These are phyloP conservation scores for Coleophora deauratella DNA, from an alignment of 2,888 invertebrate genomes.

Conservation along the genomic window DNA sequence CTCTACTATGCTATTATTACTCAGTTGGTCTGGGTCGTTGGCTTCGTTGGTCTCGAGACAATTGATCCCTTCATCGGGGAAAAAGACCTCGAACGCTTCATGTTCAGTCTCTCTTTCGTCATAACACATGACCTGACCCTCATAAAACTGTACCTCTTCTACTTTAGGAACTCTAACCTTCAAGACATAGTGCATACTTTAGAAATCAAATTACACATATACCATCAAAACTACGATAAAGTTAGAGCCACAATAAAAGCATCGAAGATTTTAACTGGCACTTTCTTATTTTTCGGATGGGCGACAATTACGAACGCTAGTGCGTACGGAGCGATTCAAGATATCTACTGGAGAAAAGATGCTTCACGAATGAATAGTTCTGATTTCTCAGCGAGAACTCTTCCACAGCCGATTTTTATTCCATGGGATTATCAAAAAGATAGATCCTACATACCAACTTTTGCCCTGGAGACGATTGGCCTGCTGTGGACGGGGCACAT, in stretches of 20 bases:
- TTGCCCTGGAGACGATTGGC: constrained; percentile 52
- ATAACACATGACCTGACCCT: constrained; percentile 61
- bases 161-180: constrained; percentile 52
- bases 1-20: constrained; percentile 53
- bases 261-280: constrained; percentile 43
- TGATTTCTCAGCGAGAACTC: constrained; percentile 35
- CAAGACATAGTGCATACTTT: constrained; percentile 53
- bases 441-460: constrained; percentile 44
- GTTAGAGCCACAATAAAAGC: constrained; percentile 41
- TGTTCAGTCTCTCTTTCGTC: constrained; percentile 66
- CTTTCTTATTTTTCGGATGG: constrained; percentile 62
- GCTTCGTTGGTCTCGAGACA: constrained; percentile 62
- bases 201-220: constrained; percentile 46
- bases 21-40: constrained; percentile 54
- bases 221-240: constrained; percentile 47
- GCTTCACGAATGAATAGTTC: constrained; percentile 40
- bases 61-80: constrained; percentile 63
- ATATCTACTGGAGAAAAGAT: constrained; percentile 48
- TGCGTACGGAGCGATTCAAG: constrained; percentile 52
- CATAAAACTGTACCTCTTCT: constrained; percentile 58
- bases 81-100: constrained; percentile 59
- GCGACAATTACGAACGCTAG: constrained; percentile 55
- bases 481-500: constrained; percentile 65
- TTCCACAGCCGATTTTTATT: constrained; percentile 62
- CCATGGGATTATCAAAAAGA: constrained; percentile 62